Evolutionary conservation across 2,797 vertebrate genomes (phyloP).

Genomic region (Gouania willdenowi): DNA sequence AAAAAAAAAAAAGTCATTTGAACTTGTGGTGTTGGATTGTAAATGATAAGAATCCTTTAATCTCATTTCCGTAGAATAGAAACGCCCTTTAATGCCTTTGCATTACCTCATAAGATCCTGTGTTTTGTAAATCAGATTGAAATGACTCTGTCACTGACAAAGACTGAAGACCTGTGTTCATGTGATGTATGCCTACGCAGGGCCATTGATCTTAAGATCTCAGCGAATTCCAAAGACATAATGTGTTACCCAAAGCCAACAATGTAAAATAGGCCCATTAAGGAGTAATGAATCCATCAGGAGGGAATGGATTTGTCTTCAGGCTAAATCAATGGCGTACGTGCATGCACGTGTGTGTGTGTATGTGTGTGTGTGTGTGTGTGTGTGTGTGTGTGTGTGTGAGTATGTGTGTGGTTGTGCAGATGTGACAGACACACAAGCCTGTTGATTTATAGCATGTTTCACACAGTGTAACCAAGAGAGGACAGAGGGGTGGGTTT

Average conservation of each 20-base stretch:
- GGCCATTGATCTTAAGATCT: constrained; percentile 75
- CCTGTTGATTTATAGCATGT: constrained; percentile 67
- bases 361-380: constrained; percentile 5
- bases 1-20: constrained; percentile 30
- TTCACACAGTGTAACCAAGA: constrained; percentile 39
- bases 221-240: constrained; percentile 70
- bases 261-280: constrained; percentile 85
- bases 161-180: constrained; percentile 51
- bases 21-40: constrained; percentile 30
- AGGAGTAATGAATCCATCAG: constrained; percentile 82
- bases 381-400: no score
- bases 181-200: constrained; percentile 38
- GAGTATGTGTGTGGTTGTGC: not conserved
- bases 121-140: constrained; percentile 35
- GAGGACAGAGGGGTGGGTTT: constrained; percentile 37
- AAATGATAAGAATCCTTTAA: constrained; percentile 27
- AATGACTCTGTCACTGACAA: constrained; percentile 23
- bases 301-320: constrained; percentile 75
- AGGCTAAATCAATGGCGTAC: constrained; percentile 70
- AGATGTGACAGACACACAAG: constrained; percentile 33
- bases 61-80: constrained; percentile 29
- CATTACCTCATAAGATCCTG: constrained; percentile 31
- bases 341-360: constrained; percentile 10
- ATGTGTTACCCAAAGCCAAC: constrained; percentile 76
- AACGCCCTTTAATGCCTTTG: constrained; percentile 27